Evolutionary conservation across 2,797 vertebrate genomes (phyloP).

Genomic region (Channallabes apus): DNA sequence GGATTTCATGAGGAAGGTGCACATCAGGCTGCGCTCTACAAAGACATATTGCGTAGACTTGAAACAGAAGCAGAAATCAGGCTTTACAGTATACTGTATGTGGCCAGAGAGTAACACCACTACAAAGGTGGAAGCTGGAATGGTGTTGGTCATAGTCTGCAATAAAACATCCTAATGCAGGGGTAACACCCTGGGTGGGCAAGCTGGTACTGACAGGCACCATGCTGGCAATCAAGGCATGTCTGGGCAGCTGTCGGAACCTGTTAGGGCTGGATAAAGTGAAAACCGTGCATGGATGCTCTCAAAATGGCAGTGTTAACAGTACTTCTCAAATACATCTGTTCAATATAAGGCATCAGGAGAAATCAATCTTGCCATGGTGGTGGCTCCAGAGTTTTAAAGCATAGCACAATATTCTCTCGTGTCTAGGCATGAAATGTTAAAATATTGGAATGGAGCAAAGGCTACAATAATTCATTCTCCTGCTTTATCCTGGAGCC

Average conservation of each 20-base stretch:
- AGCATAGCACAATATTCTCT: background rate
- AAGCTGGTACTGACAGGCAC: conserved; percentile 53
- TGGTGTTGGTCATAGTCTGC: conserved; percentile 46
- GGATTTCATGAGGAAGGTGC: too few relatives aligned
- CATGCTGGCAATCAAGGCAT: conserved; percentile 53
- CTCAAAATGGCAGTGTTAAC: background rate
- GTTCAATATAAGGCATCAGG: background rate
- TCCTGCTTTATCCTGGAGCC: background rate
- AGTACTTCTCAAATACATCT: background rate
- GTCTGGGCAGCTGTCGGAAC: conserved; percentile 60
- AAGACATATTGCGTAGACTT: too few relatives aligned
- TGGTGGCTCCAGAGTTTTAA: background rate
- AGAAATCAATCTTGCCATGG: background rate
- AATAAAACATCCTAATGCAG: conserved; percentile 45
- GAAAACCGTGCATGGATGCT: conserved; percentile 36
- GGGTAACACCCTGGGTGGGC: conserved; percentile 48
- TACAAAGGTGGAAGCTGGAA: conserved; percentile 47
- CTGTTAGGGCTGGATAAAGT: conserved; percentile 43
- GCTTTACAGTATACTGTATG: background rate
- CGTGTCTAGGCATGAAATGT: background rate
- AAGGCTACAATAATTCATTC: background rate
- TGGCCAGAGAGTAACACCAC: conserved; percentile 40
- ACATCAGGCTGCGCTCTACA: too few relatives aligned
- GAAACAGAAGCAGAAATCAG: too few relatives aligned
- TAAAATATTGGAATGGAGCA: background rate